Evolutionary conservation across 2,113 vertebrate genomes (phyloP).

Genomic region (Microcebus griseorufus): DNA sequence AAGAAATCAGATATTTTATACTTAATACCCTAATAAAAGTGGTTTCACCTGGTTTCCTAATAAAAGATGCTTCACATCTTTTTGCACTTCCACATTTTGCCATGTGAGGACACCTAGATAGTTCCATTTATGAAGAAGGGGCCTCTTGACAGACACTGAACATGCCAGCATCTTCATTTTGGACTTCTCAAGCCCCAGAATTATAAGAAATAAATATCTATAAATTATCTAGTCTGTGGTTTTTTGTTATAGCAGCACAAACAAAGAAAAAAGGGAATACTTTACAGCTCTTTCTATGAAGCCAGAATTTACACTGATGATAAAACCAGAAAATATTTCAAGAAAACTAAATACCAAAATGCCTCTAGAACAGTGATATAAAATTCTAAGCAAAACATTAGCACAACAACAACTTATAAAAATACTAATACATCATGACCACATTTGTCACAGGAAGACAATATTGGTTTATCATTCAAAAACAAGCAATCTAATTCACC

Average conservation of each 20-base stretch:
- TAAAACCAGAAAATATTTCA: not conserved
- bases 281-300: no score
- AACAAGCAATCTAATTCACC: not conserved
- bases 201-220: not conserved
- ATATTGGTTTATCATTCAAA: not conserved
- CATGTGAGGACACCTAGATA: not conserved
- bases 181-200: not conserved
- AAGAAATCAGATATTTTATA: no score
- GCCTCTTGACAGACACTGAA: not conserved
- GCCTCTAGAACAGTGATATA: not conserved
- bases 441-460: not conserved
- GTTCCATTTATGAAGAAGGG: not conserved
- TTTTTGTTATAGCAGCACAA: not conserved
- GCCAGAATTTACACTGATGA: no score
- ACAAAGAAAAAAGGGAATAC: not conserved
- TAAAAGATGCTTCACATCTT: not conserved
- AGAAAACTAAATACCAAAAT: not conserved
- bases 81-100: not conserved
- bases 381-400: not conserved
- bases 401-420: not conserved
- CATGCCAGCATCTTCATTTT: not conserved
- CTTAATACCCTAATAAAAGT: not conserved
- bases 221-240: not conserved
- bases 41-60: not conserved
- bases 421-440: not conserved